Conservation (phyloP, 2,888 invertebrate genomes). For the Eristalis intricaria region DNA sequence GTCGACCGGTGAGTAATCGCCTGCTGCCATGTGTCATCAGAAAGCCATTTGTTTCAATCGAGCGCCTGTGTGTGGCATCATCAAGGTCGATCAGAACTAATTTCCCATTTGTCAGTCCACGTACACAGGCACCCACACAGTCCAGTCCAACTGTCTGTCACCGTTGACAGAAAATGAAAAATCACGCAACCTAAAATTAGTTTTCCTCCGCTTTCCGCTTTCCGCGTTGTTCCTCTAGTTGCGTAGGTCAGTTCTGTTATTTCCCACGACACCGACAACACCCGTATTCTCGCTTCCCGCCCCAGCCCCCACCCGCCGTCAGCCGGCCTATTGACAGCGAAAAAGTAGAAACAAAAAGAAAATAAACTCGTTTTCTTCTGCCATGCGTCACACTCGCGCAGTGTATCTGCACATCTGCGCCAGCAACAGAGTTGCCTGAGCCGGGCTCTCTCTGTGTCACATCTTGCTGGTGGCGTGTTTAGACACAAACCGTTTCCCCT, state of each 20-base stretch:
- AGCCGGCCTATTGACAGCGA: conserved; percentile 18
- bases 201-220: neutral
- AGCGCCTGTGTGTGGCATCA: no score
- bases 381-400: conserved; percentile 45
- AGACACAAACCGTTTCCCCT: conserved; percentile 6
- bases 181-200: neutral
- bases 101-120: neutral
- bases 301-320: no score
- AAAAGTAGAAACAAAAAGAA: neutral
- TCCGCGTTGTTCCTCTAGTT: conserved; percentile 29
- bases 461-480: no score
- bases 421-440: conserved; percentile 59
- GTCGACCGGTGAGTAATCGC: neutral
- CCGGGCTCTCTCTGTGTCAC: no score
- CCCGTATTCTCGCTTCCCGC: neutral
- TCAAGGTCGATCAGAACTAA: neutral
- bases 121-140: neutral
- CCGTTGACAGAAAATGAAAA: neutral
- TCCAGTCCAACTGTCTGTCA: neutral
- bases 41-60: no score
- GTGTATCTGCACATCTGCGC: conserved; percentile 42
- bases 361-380: conserved; percentile 20
- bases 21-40: no score
- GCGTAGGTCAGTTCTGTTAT: conserved; percentile 67
- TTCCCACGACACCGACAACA: conserved; percentile 24